Base-by-base conservation (phyloP, 2,888 invertebrate genomes). In the Watsonalla binaria region DNA sequence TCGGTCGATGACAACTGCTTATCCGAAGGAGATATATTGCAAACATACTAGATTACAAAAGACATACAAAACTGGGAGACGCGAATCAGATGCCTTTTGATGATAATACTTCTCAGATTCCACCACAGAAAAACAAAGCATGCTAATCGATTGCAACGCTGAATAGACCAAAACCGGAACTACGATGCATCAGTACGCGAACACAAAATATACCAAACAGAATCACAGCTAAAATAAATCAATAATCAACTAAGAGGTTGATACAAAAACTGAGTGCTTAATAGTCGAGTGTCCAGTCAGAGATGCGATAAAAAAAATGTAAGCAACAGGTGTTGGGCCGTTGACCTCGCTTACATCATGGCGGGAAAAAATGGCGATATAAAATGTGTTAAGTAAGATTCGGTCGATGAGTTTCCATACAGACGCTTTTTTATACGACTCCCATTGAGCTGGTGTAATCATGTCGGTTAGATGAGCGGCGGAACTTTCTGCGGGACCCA, bases 311-410 rank as follows among this genome's bases (percentile, higher is more conserved):
- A 59, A 55, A 74, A 76, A 74, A 72, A 67, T 66, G 67, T 68
- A 75, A 79, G 76, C 77, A 79, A 79, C 84, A 82, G 84, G 82
- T 83, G 82, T 77, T 51, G 62, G 78, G 69, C 58, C 77, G 60
- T 57, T 58, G 76, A 76, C 68, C 78, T 57, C 66, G 74, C 71
- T 84, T 82, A 83, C 82, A 81, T 85, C 83, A 86, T 74, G 76
- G 72, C 74, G 71, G 72, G 72, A 78, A 83, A 85, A 84, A 84
- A 80, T 68, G 68, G 57, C 70, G 69, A 70, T 65, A 73, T 59
- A 75, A 69, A 74, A 74, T 72, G 65, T 60, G 63, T 65, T 67
- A 66, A 69, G 63, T 68, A 65, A 72, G 75, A 66, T 72, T 69
- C 69, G 71, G 74, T 76, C 70, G 74, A 69, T 68, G 72, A 64